These are phyloP conservation scores for Endomychus coccineus DNA, from an alignment of 2,888 invertebrate species.

Conservation along the genomic window DNA sequence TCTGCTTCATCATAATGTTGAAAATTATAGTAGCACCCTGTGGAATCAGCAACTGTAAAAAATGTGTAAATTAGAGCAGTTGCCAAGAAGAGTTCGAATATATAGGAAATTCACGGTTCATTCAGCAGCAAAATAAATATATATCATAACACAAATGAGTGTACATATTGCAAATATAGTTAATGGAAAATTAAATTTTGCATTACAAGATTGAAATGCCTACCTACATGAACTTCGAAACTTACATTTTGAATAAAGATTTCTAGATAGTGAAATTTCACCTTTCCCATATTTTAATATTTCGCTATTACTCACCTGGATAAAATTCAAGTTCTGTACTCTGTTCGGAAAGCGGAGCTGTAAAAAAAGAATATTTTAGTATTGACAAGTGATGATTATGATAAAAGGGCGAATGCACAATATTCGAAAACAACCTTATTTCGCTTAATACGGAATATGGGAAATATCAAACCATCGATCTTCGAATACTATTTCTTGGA, in stretches of 20 bases:
- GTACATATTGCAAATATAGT: too few relatives aligned
- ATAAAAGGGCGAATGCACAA: too few relatives aligned
- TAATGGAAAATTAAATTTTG: too few relatives aligned
- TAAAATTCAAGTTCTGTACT: slow-evolving; percentile 51
- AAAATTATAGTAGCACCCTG: slow-evolving; percentile 89
- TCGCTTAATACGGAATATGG: not conserved
- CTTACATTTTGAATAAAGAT: too few relatives aligned
- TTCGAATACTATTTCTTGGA: too few relatives aligned
- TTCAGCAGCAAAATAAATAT: too few relatives aligned
- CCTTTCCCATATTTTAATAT: not conserved
- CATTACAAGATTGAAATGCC: too few relatives aligned
- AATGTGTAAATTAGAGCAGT: not conserved
- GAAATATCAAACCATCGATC: too few relatives aligned
- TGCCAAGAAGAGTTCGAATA: not conserved
- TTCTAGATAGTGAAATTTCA: not conserved
- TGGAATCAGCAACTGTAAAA: slow-evolving; percentile 43
- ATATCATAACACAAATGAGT: too few relatives aligned
- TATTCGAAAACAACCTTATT: too few relatives aligned
- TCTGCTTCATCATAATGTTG: slow-evolving; percentile 90
- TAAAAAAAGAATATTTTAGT: slow-evolving; percentile 45
- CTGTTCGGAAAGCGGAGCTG: slow-evolving; percentile 58
- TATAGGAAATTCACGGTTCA: not conserved
- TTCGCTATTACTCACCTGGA: slow-evolving; percentile 45
- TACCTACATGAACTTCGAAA: too few relatives aligned
- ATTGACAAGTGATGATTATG: not conserved